Conservation (phyloP, 53 echinoderm and acorn worm species). For the Antedon mediterranea region DNA sequence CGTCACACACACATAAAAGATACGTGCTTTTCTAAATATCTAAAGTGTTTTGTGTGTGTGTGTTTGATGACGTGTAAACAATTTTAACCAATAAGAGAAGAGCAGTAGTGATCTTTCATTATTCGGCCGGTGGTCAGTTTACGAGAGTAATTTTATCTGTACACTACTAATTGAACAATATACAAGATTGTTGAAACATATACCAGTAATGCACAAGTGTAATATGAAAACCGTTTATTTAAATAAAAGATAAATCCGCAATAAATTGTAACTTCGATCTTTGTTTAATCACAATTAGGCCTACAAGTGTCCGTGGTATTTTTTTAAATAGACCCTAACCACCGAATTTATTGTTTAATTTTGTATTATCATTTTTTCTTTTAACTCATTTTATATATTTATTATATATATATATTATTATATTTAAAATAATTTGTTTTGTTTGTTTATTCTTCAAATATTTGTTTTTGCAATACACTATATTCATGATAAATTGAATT, state of each 20-base stretch:
- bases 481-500: too few relatives aligned
- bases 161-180: not conserved
- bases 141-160: not conserved
- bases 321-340: too few relatives aligned
- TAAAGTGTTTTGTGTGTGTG: not conserved
- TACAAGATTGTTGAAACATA: not conserved
- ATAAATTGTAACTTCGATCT: not conserved
- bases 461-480: too few relatives aligned
- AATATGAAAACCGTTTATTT: not conserved
- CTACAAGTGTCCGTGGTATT: not conserved
- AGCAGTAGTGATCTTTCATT: not conserved
- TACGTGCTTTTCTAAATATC: not conserved
- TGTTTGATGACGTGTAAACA: not conserved
- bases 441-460: too few relatives aligned
- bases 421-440: too few relatives aligned
- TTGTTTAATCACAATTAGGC: not conserved
- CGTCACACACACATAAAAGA: not conserved
- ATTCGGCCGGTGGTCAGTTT: not conserved
- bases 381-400: too few relatives aligned
- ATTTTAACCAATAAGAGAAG: not conserved
- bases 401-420: too few relatives aligned
- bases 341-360: too few relatives aligned
- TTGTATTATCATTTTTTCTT: too few relatives aligned
- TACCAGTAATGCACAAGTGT: not conserved
- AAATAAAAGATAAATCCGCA: not conserved